These are phyloP conservation scores for Megaceryle alcyon DNA, from an alignment of 2,797 vertebrate species.

Conservation along the genomic window DNA sequence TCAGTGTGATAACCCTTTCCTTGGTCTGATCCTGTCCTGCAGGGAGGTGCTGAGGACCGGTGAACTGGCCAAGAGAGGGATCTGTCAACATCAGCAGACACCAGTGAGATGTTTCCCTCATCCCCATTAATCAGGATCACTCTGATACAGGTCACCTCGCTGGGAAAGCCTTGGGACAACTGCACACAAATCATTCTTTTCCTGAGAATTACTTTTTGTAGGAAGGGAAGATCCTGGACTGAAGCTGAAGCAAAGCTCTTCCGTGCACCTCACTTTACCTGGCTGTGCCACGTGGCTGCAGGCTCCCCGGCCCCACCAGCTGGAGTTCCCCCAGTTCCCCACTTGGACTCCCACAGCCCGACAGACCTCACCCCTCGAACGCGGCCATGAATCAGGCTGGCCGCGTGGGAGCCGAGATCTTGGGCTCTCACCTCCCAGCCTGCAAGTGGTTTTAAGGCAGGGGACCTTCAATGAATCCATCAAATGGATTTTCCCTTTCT, in stretches of 20 bases:
- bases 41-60: too few species aligned
- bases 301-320: background rate
- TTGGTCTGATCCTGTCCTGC: background rate
- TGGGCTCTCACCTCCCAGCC: background rate
- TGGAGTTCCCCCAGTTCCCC: rapidly evolving
- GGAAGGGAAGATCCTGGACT: background rate
- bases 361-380: background rate
- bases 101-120: background rate
- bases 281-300: background rate
- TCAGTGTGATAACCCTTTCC: background rate
- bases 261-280: background rate
- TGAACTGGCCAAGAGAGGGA: rapidly evolving
- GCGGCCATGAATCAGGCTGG: background rate
- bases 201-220: background rate
- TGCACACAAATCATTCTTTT: background rate
- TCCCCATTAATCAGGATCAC: background rate
- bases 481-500: background rate
- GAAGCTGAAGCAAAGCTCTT: background rate
- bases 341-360: background rate
- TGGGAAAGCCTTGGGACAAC: background rate
- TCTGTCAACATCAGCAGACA: background rate
- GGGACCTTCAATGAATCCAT: background rate
- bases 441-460: background rate
- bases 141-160: background rate
- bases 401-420: background rate